Base-by-base conservation (phyloP, 2,797 vertebrate species). In the Meda fulgida region DNA sequence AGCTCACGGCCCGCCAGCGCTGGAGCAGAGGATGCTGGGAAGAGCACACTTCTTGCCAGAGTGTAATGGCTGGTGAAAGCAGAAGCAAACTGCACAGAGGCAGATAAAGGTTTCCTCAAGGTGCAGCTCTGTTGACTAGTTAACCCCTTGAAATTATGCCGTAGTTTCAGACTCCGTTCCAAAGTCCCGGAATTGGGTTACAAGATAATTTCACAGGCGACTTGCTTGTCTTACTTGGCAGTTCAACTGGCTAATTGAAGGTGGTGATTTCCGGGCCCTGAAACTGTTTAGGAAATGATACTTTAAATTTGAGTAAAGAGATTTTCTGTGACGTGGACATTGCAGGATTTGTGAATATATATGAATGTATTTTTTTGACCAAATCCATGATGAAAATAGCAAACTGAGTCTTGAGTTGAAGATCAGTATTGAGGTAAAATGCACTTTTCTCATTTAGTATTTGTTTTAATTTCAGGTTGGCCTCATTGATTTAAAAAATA, bases 161-260 rank as follows among this genome's bases (percentile, higher is more conserved):
- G 93, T 94, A 94, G 92, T 95, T 95, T 96, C 92, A 94, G 93
- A 95, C 93, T 93, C 92, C 88, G 92, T 94, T 94, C 93, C 94
- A 96, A 95, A 95, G 91, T 94, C 93, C 93, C 91, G 94, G 94
- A 96, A 96, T 94, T 95, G 95, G 94, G 95, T 96, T 94, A 95
- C 92, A 92, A 94, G 93, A 96, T 96, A 93, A 96, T 96, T 96
- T 96, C 95, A 96, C 95, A 96, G 94, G 94, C 93, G 94, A 95
- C 93, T 95, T 96, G 95, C 95, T 95, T 94, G 94, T 95, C 94
- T 95, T 95, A 94, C 95, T 96, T 96, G 94, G 92, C 94, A 96
- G 95, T 96, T 94, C 95, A 96, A 95, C 94, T 96, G 94, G 92
- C 93, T 95, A 96, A 96, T 95, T 95, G 94, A 95, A 95, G 92